phyloP scores from a whole-genome alignment of 2,888 invertebrate genomes.

The Xanthorhoe designata region DNA sequence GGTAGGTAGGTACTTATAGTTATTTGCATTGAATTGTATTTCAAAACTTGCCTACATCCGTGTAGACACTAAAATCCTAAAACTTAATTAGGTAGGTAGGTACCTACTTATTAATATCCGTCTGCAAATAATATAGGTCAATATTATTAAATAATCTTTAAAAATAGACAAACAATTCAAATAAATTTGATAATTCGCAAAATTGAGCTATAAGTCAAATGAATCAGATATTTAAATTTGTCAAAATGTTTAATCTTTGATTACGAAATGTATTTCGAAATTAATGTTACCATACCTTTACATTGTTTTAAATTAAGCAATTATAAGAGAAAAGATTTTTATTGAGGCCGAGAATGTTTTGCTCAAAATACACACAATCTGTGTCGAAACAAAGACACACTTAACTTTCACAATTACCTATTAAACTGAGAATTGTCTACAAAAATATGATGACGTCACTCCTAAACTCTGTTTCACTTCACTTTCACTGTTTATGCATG shows the following conservation, averaged over 20 bases:
- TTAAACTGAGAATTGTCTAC: conserved; percentile 24
- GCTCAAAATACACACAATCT: conserved; percentile 29
- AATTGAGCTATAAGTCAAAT: too few relatives aligned
- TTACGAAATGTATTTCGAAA: not conserved
- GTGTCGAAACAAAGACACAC: conserved; percentile 38
- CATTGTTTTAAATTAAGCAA: not conserved
- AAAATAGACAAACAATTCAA: too few relatives aligned
- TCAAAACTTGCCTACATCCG: not conserved
- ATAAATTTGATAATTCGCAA: too few relatives aligned
- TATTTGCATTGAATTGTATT: not conserved
- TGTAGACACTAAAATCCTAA: not conserved
- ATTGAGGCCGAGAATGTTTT: not conserved
- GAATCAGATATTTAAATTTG: not conserved
- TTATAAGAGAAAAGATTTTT: not conserved
- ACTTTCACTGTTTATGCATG: conserved; percentile 44
- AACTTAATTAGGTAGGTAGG: not conserved
- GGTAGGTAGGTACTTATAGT: too few relatives aligned
- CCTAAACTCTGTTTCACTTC: conserved; percentile 38
- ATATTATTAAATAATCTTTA: too few relatives aligned
- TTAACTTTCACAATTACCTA: conserved; percentile 37
- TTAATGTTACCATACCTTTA: not conserved
- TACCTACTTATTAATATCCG: too few relatives aligned
- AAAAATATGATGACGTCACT: conserved; percentile 40
- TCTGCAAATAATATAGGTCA: too few relatives aligned
- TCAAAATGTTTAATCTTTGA: not conserved